Percentiles rank a stretch among this genome's conserved stretches.
These are phyloP conservation scores for Heliconius congener DNA, from an alignment of 1,140 invertebrate genomes.

Conservation along the genomic window DNA sequence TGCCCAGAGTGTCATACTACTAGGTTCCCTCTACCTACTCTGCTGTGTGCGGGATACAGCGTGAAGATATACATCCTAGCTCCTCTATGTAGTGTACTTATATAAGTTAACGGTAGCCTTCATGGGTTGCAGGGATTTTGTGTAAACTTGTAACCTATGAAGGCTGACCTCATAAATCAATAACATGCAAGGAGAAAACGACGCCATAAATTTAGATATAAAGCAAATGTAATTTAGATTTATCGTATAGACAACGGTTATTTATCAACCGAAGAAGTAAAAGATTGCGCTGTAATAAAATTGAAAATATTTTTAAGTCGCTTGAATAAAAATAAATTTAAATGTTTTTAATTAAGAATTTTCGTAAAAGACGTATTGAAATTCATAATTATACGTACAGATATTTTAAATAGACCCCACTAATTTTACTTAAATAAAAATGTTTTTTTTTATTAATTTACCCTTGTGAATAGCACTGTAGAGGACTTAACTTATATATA, in stretches of 20 bases:
- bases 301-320: neutral
- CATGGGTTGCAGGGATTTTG: neutral
- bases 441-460: no score
- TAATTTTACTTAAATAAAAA: neutral
- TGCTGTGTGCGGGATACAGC: no score
- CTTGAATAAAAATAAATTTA: no score
- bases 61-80: no score
- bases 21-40: no score
- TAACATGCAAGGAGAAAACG: slow-evolving; percentile 5
- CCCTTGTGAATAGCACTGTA: no score
- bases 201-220: slow-evolving; percentile 18
- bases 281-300: neutral
- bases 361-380: no score
- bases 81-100: no score
- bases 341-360: neutral
- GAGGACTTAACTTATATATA: no score
- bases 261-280: slow-evolving; percentile 22
- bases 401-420: neutral
- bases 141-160: neutral
- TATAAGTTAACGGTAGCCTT: neutral
- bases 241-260: slow-evolving; percentile 6
- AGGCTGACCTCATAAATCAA: neutral
- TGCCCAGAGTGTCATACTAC: no score
- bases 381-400: neutral
- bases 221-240: slow-evolving; percentile 22